Conservation (phyloP, 2,113 vertebrate genomes). For the Callocephalon fimbriatum region DNA sequence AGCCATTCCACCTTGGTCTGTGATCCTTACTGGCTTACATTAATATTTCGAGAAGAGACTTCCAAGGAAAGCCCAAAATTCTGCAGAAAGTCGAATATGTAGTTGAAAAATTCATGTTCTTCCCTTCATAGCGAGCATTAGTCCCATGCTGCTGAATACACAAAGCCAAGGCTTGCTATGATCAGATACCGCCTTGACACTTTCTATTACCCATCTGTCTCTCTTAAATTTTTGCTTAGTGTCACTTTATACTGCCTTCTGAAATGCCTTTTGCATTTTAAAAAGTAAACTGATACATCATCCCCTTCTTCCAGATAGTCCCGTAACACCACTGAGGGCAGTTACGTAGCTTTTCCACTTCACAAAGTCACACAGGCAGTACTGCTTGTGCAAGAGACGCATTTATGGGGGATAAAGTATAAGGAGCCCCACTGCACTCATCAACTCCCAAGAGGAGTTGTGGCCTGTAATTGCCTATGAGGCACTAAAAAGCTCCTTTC, state of each 20-base stretch:
- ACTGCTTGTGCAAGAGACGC: neutral
- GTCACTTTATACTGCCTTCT: neutral
- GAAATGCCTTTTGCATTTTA: slow-evolving; percentile 4
- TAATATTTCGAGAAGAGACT: neutral
- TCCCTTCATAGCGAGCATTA: neutral
- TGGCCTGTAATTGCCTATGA: neutral
- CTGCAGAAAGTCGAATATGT: neutral
- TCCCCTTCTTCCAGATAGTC: neutral
- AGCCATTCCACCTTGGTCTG: neutral
- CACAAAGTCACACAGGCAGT: neutral
- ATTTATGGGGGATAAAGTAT: neutral
- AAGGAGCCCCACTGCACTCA: neutral
- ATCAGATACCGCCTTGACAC: fast-evolving
- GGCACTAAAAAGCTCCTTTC: neutral
- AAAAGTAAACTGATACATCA: neutral
- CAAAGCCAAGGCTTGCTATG: neutral
- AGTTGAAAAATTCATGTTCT: neutral
- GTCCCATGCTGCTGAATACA: neutral
- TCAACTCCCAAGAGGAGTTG: neutral
- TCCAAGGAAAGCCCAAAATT: neutral
- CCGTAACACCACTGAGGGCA: neutral
- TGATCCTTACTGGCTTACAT: neutral
- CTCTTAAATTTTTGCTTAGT: neutral
- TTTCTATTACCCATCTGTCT: neutral
- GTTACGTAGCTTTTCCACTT: neutral